Base-by-base conservation (phyloP, 92 coral and sea anemone species). In the Parazoanthus darwini region DNA sequence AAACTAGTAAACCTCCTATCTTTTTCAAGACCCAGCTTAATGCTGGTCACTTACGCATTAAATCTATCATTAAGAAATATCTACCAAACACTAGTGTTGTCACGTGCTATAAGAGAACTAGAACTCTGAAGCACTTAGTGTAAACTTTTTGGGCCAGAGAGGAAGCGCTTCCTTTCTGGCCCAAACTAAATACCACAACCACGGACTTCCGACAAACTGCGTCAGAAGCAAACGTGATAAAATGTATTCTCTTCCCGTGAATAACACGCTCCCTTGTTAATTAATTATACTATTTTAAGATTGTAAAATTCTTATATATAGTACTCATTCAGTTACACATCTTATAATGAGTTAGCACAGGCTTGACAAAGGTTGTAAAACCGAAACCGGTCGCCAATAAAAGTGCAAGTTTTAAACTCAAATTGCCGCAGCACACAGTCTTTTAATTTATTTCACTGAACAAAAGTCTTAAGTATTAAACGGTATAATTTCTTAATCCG, bases 1-100 rank as follows among this genome's bases (percentile, higher is more conserved):
- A 37, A 75, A 75, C 50, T 75, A 75, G 79, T 75, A 75, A 75
- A 36, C 79, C n/a, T 75, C 79, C 79, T 75, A 75, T 75, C 79
- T 75, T 75, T 75, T 39, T 39, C 42, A 39, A 39, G 42, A 39
- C 42, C 4, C 42, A 39, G 42, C 42, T 39, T 39, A 39, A 39
- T 39, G 42, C 42, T 39, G 42, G 42, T 39, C 42, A 39, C 42
- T 39, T 39, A 39, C 42, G 42, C 42, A 39, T 39, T 4, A 39
- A 39, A 39, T 39, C 42, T 39, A 39, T 39, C 42, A 39, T 39
- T 39, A 39, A 39, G 42, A 39, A 39, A 39, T 39, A 39, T 39
- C 42, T 39, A 39, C 42, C 42, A 39, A 39, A 39, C 42, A 39
- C 42, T 39, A 39, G 42, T 39, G 42, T 39, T 39, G 42, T 39